phyloP scores from a whole-genome alignment of 2,888 invertebrate genomes.

The Eurois occulta region DNA sequence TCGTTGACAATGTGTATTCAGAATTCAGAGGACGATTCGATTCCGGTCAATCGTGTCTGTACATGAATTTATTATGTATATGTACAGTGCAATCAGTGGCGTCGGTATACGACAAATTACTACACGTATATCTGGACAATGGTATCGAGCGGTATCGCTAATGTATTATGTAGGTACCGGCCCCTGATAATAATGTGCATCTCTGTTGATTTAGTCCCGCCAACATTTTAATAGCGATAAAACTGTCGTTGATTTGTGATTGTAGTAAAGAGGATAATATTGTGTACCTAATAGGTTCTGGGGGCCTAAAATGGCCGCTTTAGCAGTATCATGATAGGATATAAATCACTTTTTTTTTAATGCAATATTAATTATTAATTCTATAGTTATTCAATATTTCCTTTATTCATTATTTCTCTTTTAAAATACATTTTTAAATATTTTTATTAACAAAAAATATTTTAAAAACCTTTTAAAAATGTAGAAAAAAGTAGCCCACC shows the following conservation, averaged over 20 bases:
- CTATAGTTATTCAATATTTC: too few relatives aligned
- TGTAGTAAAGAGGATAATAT: not conserved
- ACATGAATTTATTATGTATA: slow-evolving; percentile 71
- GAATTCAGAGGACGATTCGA: slow-evolving; percentile 56
- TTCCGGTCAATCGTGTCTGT: slow-evolving; percentile 60
- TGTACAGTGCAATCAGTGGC: slow-evolving; percentile 63
- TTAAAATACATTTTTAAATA: too few relatives aligned
- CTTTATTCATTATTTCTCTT: too few relatives aligned
- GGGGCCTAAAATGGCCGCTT: not conserved
- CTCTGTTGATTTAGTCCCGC: slow-evolving; percentile 51
- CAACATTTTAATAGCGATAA: slow-evolving; percentile 32
- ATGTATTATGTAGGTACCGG: slow-evolving; percentile 57
- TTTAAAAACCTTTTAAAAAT: too few relatives aligned
- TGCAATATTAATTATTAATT: too few relatives aligned
- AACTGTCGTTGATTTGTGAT: slow-evolving; percentile 17
- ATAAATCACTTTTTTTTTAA: too few relatives aligned
- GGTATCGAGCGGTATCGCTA: slow-evolving; percentile 59
- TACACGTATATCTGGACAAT: slow-evolving; percentile 69
- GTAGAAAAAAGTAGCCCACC: too few relatives aligned
- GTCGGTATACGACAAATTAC: slow-evolving; percentile 65
- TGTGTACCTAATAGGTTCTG: not conserved
- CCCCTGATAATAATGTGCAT: slow-evolving; percentile 58
- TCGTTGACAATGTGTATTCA: slow-evolving; percentile 53
- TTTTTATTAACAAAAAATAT: too few relatives aligned
- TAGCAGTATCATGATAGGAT: not conserved